Evolutionary conservation across 1,140 invertebrate genomes (phyloP), one percentile per base, ranked within the genome.

Genomic region (Nasonia vitripennis): DNA sequence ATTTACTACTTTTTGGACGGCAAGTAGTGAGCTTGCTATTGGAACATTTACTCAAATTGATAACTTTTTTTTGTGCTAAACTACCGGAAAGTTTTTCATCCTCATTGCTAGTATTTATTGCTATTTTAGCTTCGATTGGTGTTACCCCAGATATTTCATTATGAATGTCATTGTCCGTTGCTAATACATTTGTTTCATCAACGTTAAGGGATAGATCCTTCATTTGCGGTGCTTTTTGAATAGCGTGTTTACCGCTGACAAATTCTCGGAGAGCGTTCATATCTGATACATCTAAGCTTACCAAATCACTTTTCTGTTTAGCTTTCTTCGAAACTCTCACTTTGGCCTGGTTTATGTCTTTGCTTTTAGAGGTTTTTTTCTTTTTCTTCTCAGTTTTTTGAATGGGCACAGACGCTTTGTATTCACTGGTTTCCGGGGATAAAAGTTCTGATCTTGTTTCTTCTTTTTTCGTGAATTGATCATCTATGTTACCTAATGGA

Each of bases 231-330:
- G 81, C 45, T 81, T 90, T 91, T 67, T 89, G 88, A 10, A 85
- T 55, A 89, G 87, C 90, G 90, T 91, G 2, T 89, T 87, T 87
- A 20, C 74, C 74, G 14, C 37, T 82, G 41, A 92, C 90, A 0
- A 92, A 82, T 83, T 92, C 88, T 23, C 92, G 80, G 37, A 92
- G 91, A 0, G 91, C 91, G 70, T 90, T 87, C 1, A 89, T 87
- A 81, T 93, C 91, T 0, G 91, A 92, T 0, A 92, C 90, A 84
- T 93, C 92, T 9, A 93, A 91, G 0, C 89, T 67, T 23, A 89
- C 86, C 2, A 87, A 17, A 74, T 90, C 87, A 7, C 71, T 11
- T 79, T 91, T 88, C 0, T 84, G 78, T 81, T 91, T 91, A 67
- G 83, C 87, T 78, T 89, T 92, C 9, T 83, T 85, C 11, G 79